Conservation (phyloP, 2,113 vertebrate species). For the Chunga burmeisteri region DNA sequence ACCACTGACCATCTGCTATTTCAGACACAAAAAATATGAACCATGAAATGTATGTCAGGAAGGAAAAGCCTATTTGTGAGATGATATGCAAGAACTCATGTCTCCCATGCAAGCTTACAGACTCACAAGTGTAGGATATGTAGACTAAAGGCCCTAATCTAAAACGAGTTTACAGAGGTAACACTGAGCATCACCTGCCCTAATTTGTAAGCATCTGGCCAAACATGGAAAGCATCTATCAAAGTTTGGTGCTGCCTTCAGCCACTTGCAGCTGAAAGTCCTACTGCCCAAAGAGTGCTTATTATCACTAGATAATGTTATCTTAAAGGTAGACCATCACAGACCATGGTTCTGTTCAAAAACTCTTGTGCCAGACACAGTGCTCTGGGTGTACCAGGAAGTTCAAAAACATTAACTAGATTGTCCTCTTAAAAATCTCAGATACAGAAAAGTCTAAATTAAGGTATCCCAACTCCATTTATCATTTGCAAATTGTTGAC, state of each 20-base stretch:
- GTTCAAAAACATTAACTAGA: not conserved
- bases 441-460: not conserved
- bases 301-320: not conserved
- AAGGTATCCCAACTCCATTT: not conserved
- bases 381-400: not conserved
- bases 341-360: rapidly evolving
- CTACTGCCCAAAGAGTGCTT: not conserved
- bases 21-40: not conserved
- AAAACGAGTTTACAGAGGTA: not conserved
- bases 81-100: rapidly evolving
- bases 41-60: not conserved
- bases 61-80: not conserved
- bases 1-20: not conserved
- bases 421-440: not conserved
- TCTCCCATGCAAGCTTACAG: not conserved
- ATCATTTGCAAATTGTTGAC: not conserved
- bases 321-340: not conserved
- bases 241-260: not conserved
- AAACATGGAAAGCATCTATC: not conserved
- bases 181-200: not conserved
- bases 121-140: not conserved
- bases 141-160: not conserved
- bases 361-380: not conserved
- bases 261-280: not conserved
- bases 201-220: not conserved